These are phyloP conservation scores for Drosophila mayaguana DNA, from an alignment of 2,888 invertebrate species.

Conservation along the genomic window DNA sequence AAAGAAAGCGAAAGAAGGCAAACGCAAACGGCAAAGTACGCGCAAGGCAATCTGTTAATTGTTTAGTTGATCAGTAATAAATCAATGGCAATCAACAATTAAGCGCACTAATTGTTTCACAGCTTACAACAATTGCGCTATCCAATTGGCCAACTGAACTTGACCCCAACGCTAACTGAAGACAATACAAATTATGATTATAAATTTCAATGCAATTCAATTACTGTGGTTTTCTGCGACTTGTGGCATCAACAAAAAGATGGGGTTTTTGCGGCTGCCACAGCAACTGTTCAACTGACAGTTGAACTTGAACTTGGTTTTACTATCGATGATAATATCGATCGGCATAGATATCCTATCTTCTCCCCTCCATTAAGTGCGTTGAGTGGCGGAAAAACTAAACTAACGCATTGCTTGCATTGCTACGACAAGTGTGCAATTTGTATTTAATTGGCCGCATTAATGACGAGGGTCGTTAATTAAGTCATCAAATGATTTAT, in stretches of 20 bases:
- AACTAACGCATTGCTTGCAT: constrained; percentile 70
- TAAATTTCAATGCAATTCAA: constrained; percentile 45
- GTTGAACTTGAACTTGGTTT: constrained; percentile 77
- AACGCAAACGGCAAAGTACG: constrained; percentile 65
- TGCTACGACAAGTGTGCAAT: constrained; percentile 72
- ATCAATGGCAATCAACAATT: constrained; percentile 77
- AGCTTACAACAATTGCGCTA: constrained; percentile 68
- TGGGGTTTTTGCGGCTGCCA: constrained; percentile 58
- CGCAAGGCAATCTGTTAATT: constrained; percentile 77
- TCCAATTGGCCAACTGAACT: constrained; percentile 71
- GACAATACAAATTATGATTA: constrained; percentile 61
- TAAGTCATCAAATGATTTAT: constrained; percentile 4
- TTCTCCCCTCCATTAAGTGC: constrained; percentile 30
- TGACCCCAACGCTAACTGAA: constrained; percentile 66
- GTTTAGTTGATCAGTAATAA: constrained; percentile 72
- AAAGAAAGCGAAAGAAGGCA: constrained; percentile 54
- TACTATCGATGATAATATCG: constrained; percentile 31
- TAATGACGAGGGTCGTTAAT: constrained; percentile 49
- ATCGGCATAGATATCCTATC: not conserved
- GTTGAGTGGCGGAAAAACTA: constrained; percentile 42
- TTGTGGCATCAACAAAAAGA: constrained; percentile 50
- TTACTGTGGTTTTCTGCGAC: constrained; percentile 58
- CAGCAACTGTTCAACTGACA: too few relatives aligned
- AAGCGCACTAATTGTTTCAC: constrained; percentile 63
- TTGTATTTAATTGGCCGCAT: constrained; percentile 70